Evolutionary conservation across 2,888 invertebrate species (phyloP).

Genomic region (Spodoptera picta): DNA sequence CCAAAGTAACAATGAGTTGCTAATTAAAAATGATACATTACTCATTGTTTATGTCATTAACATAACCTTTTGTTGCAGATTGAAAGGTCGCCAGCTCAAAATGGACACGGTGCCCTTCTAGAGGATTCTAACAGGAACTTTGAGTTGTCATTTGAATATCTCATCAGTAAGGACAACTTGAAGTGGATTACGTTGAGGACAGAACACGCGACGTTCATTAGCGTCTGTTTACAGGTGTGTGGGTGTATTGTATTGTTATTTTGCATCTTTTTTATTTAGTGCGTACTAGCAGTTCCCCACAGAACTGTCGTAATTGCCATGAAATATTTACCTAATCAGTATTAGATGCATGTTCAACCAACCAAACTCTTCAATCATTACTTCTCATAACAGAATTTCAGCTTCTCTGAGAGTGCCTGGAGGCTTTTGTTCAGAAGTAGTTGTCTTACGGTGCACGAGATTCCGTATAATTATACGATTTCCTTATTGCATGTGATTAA

Average conservation of each 20-base stretch:
- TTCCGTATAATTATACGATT: no score
- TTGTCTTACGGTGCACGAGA: no score
- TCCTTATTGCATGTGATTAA: no score
- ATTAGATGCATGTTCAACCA: no score
- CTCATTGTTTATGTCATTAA: constrained; percentile 11
- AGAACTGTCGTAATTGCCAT: no score
- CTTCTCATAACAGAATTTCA: no score
- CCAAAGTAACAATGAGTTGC: constrained; percentile 10
- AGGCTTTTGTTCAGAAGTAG: not conserved
- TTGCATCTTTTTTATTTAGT: not conserved
- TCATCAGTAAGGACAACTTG: constrained; percentile 96
- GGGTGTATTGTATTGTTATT: not conserved
- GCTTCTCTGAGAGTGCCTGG: no score
- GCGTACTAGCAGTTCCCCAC: no score
- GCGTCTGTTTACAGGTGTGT: constrained; percentile 94
- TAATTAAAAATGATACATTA: constrained; percentile 7
- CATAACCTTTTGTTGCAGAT: constrained; percentile 63
- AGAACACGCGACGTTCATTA: constrained; percentile 98
- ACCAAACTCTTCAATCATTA: not conserved
- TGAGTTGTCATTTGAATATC: constrained; percentile 98
- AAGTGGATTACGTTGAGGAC: constrained; percentile 98
- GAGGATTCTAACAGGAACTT: constrained; percentile 87
- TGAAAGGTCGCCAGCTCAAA: constrained; percentile 72
- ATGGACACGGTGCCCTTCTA: constrained; percentile 77
- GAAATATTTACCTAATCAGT: no score